These are phyloP conservation scores for Pseudonaja textilis DNA, from an alignment of 2,113 vertebrate species.

Conservation along the genomic window DNA sequence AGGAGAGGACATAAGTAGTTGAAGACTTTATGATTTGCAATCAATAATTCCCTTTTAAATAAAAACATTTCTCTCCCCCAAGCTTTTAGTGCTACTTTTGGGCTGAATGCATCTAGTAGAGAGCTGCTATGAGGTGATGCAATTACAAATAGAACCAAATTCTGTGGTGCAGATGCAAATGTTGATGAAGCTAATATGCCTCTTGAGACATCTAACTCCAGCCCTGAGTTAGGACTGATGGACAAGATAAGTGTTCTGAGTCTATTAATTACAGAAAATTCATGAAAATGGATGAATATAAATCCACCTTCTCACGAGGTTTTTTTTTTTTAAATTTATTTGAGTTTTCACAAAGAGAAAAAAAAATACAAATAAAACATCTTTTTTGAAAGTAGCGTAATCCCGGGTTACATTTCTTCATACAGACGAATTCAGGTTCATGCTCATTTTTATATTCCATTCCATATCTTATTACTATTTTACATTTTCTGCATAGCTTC, in stretches of 20 bases:
- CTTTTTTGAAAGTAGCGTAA: no score
- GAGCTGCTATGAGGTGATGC: neutral
- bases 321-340: no score
- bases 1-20: neutral
- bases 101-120: neutral
- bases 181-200: neutral
- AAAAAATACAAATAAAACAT: no score
- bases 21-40: neutral
- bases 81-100: neutral
- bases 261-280: neutral
- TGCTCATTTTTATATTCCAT: no score
- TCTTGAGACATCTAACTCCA: neutral
- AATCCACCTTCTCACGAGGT: neutral
- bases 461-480: no score
- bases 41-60: neutral
- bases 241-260: neutral
- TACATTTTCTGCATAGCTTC: no score
- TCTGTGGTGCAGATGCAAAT: neutral
- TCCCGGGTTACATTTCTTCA: no score
- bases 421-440: no score
- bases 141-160: neutral
- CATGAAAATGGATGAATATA: neutral
- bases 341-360: no score
- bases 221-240: neutral
- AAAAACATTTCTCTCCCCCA: neutral